Base-by-base conservation (phyloP, 2,113 vertebrate genomes). In the Oriolus oriolus region DNA sequence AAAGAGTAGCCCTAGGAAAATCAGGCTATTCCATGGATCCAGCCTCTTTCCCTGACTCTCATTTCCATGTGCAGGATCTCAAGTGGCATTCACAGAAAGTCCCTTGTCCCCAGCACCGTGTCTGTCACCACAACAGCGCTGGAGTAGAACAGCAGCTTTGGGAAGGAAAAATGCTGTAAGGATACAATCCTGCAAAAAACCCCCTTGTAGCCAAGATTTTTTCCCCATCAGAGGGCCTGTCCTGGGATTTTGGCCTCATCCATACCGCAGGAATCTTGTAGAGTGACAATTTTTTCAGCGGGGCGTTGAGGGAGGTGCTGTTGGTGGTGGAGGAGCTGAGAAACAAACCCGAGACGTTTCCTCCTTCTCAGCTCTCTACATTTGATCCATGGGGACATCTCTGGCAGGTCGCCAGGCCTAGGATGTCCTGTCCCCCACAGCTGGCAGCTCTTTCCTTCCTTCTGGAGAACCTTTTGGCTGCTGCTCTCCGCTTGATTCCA, bases 61-160 rank as follows among this genome's bases (percentile, higher is more conserved):
- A 21, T 66, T 84, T 50, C 45, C 28, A 27, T 3, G 44, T 0
- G 7, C 27, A 73, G 28, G 19, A 69, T 27, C 31, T 85, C 19
- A 24, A 47, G 20, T 7, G 37, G 22, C 41, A 18, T 17, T 39
- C 3, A 1, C 11, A 42, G 35, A 45, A 63, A 73, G 15, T 50
- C 17, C 18, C 17, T 13, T 5, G 0, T 49, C 4, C 30, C 21
- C 49, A 49, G 0, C 1, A 0, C 22, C 4, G 0, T 4, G 24
- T 53, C 8, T 65, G 64, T 49, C 68, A 53, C 22, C 3, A 7
- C 33, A 42, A 27, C 21, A 33, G 33, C 8, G 16, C 17, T 17
- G 35, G 54, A 71, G 35, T 8, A 39, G 27, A 78, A 70, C n/a
- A 60, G 44, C 19, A 57, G 16, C 13, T 61, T 13, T 35, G 13